Conservation (phyloP, 2,797 vertebrate species). For the Falco concolor region DNA sequence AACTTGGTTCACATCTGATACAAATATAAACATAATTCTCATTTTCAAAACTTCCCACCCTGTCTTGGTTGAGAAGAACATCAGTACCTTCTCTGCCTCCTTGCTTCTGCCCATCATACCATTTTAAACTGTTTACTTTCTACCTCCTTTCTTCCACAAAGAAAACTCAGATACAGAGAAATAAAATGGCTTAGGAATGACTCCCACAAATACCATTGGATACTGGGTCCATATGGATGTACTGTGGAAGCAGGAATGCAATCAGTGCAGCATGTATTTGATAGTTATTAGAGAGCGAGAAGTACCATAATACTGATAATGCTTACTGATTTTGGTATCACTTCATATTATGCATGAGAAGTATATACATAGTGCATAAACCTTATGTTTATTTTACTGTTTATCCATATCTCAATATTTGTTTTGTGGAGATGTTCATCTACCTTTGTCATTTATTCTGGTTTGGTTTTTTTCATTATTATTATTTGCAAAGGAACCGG, state of each 20-base stretch:
- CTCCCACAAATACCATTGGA: background rate
- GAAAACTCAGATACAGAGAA: background rate
- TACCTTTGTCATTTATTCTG: background rate
- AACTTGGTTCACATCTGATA: background rate
- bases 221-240: background rate
- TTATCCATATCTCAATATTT: background rate
- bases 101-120: background rate
- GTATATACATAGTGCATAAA: background rate
- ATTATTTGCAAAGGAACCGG: conserved; percentile 75
- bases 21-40: background rate
- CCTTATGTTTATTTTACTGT: background rate
- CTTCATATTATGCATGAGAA: background rate
- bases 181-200: background rate
- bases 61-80: background rate
- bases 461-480: background rate
- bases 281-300: background rate
- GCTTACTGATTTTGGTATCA: background rate
- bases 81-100: background rate
- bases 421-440: background rate
- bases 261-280: background rate
- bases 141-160: background rate
- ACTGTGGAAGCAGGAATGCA: background rate
- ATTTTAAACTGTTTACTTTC: background rate
- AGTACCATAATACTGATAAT: background rate
- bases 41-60: background rate